Base-by-base conservation (phyloP, 2,113 vertebrate species). In the Cervus canadensis region DNA sequence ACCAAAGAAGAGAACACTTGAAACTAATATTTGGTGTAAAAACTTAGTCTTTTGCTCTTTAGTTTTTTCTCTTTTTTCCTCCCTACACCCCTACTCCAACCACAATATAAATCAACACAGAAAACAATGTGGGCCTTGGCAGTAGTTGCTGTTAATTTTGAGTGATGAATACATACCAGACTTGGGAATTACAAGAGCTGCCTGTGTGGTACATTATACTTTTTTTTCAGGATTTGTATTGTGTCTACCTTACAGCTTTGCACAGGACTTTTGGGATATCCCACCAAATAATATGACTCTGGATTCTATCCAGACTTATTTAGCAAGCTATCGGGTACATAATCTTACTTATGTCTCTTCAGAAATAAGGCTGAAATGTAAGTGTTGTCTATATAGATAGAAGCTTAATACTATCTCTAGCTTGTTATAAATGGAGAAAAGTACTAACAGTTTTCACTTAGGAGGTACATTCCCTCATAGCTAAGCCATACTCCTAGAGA, bases 91-190 rank as follows among this genome's bases (percentile, higher is more conserved):
- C 76, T 67, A 83, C 92, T 95, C 95, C 97, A 98, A 98, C 98
- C 98, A 95, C 98, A 98, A 36, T 97, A 98, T 98, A 99, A 99
- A 99, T 99, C 98, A 99, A 91, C 59, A 95, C 86, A 96, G 96
- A 99, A 98, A 98, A 98, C 98, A 99, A 96, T 97, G 97, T 99
- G 98, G 98, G 93, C 97, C 98, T 99, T 99, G 98, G 98, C 98
- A 95, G 96, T 87, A 28, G 64, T 92, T 71, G 28, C 23, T 99
- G 98, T 98, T 98, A 97, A 98, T 98, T 98, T 99, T 99, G 98
- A 99, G 93, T 59, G 93, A 92, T 94, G 98, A 98, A 97, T 94
- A 88, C 98, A 98, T 98, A 98, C 97, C 98, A 98, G 98, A 89
- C 94, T 95, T 95, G 96, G 95, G 98, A 98, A 98, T 98, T 95